These are phyloP conservation scores for Caenorhabditis tropicalis DNA, from an alignment of 1,140 invertebrate species.

Conservation along the genomic window DNA sequence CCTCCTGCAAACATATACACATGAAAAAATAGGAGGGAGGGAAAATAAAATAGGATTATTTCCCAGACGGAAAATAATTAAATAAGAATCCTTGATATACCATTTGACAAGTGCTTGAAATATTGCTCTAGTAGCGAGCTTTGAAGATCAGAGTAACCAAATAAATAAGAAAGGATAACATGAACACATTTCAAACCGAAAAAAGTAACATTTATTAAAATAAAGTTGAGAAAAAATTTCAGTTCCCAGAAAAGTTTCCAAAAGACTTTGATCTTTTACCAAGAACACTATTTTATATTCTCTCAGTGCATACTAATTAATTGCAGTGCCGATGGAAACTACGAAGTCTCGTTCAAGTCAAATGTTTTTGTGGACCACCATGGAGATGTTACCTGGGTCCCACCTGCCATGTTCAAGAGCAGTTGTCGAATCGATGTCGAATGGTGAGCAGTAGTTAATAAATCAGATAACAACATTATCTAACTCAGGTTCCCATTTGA, in stretches of 20 bases:
- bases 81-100: slow-evolving; percentile 20
- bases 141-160: background rate
- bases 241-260: background rate
- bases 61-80: slow-evolving; percentile 33
- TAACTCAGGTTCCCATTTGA: slow-evolving; percentile 43
- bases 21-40: background rate
- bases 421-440: slow-evolving; percentile 91
- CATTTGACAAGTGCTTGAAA: slow-evolving; percentile 18
- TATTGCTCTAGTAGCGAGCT: background rate
- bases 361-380: slow-evolving; percentile 88
- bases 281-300: background rate
- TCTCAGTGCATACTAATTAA: background rate
- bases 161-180: too few species aligned
- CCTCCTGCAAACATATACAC: background rate
- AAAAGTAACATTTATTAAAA: too few species aligned
- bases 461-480: background rate
- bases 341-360: slow-evolving; percentile 93
- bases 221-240: too few species aligned
- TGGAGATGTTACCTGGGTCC: slow-evolving; percentile 81
- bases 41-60: slow-evolving; percentile 13
- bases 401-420: slow-evolving; percentile 97
- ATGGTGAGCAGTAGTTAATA: slow-evolving; percentile 72
- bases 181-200: too few species aligned
- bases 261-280: background rate
- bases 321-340: slow-evolving; percentile 90